A percentile compares a stretch with the other conserved stretches of the same genome.
phyloP scores from a whole-genome alignment of 1,140 invertebrate species.

The Delia radicum region DNA sequence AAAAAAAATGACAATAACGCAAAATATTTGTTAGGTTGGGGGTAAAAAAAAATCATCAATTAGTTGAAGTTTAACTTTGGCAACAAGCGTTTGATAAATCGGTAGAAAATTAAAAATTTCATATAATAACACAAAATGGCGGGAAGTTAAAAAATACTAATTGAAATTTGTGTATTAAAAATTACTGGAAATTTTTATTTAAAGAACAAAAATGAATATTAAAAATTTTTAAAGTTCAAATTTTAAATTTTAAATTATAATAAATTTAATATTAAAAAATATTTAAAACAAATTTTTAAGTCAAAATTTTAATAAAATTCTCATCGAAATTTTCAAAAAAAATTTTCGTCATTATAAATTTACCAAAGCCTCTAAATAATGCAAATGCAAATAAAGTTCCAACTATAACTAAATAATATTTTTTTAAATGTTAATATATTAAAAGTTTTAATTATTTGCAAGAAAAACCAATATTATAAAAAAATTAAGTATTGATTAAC shows the following conservation, averaged over 20 bases:
- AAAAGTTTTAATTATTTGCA: no score
- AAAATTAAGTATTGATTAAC: no score
- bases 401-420: no score
- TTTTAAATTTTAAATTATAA: background rate
- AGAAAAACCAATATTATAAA: no score
- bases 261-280: background rate
- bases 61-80: constrained; percentile 21
- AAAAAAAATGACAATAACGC: constrained; percentile 6
- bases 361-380: no score
- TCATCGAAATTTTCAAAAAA: background rate
- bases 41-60: constrained; percentile 13
- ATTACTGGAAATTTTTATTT: background rate
- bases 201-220: background rate
- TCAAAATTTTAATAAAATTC: background rate
- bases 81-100: constrained; percentile 1
- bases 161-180: background rate
- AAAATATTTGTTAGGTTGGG: constrained; percentile 14
- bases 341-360: no score
- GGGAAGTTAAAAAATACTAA: constrained; percentile 5
- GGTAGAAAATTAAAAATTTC: background rate
- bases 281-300: background rate
- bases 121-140: background rate
- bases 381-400: no score
- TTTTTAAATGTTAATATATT: no score
- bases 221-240: background rate